Conservation (phyloP, 1,140 invertebrate species). For the Temnothorax curvispinosus region DNA sequence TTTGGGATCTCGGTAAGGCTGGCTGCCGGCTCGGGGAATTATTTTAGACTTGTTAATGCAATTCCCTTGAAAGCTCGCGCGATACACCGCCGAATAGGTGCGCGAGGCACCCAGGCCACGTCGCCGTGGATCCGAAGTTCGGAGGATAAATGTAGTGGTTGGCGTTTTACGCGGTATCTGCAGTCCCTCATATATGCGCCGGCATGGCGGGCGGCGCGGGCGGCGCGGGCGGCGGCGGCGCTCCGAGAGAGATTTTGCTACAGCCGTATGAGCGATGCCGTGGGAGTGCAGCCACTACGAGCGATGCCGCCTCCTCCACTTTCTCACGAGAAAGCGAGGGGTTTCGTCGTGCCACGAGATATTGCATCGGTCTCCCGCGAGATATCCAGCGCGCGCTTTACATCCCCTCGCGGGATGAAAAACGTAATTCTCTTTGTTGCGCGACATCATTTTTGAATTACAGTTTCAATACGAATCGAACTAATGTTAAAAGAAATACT, state of each 20-base stretch:
- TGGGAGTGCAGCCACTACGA: constrained; percentile 1
- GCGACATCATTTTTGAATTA: not conserved
- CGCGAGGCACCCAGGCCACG: not conserved
- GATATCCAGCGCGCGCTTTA: constrained; percentile 5
- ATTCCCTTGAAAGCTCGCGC: constrained; percentile 76
- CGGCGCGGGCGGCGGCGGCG: not conserved
- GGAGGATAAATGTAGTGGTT: constrained; percentile 40
- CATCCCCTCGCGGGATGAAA: not conserved
- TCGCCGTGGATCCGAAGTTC: constrained; percentile 11
- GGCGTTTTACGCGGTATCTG: constrained; percentile 46
- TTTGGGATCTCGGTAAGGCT: not conserved
- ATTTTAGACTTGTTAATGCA: constrained; percentile 80
- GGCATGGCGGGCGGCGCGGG: not conserved
- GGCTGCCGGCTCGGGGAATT: constrained; percentile 60
- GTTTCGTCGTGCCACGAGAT: constrained; percentile 5
- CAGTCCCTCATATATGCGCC: not conserved
- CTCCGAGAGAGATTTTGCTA: constrained; percentile 33
- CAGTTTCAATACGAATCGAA: not conserved
- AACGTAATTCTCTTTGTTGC: not conserved
- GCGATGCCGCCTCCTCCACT: not conserved
- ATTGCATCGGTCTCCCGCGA: constrained; percentile 18
- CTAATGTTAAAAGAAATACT: constrained; percentile 16
- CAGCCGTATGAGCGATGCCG: constrained; percentile 40
- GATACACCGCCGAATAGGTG: constrained; percentile 26
- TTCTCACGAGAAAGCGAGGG: not conserved